Evolutionary conservation across 35 echinoderm and acorn worm genomes (phyloP).

Genomic region (Heliocidaris erythrogramma): DNA sequence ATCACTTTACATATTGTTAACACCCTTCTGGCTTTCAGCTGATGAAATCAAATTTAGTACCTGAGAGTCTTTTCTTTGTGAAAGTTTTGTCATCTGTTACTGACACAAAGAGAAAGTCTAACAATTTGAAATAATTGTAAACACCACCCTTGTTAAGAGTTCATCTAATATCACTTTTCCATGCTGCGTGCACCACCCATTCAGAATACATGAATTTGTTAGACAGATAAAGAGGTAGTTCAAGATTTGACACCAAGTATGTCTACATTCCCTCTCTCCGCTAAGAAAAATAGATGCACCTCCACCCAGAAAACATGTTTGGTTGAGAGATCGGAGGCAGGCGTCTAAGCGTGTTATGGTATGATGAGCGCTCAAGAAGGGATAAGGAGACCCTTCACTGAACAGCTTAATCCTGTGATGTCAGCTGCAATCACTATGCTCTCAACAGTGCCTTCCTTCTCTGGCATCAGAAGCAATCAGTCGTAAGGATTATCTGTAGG

Average conservation of each 20-base stretch:
- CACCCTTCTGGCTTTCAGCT: neutral
- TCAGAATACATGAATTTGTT: neutral
- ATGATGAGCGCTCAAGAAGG: neutral
- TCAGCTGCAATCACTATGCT: neutral
- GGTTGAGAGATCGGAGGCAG: neutral
- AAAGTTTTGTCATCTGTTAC: neutral
- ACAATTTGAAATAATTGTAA: neutral
- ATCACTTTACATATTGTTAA: neutral
- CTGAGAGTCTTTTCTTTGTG: neutral
- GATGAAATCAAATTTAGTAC: neutral
- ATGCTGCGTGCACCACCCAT: neutral
- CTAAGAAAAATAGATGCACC: neutral
- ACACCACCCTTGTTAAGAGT: neutral
- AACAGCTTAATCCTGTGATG: neutral
- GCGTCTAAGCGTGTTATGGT: neutral
- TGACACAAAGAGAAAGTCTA: neutral
- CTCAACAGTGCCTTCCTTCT: neutral
- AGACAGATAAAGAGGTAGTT: neutral
- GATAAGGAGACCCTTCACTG: neutral
- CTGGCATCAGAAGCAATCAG: conserved; percentile 7
- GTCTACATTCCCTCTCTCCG: neutral
- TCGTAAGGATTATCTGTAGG: neutral
- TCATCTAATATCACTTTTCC: neutral
- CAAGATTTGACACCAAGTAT: neutral
- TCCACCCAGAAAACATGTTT: neutral